A percentile compares a stretch with the other conserved stretches of the same genome.
phyloP scores from a whole-genome alignment of 1,140 invertebrate genomes.

The Pseudoatta argentina region DNA sequence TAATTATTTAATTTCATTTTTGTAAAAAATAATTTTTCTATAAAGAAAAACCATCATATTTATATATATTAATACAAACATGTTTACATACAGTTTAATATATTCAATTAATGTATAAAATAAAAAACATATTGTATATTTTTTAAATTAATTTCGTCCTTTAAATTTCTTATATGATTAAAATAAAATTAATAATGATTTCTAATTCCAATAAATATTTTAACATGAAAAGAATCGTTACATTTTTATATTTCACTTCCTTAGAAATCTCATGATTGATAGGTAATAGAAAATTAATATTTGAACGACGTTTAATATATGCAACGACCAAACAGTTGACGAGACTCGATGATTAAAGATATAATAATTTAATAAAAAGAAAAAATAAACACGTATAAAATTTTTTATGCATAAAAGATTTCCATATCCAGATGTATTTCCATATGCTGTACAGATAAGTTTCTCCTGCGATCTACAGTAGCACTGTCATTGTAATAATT shows the following conservation, averaged over 20 bases:
- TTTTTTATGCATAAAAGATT: background rate
- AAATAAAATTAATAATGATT: background rate
- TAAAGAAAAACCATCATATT: too few relatives aligned
- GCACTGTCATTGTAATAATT: constrained; percentile 27
- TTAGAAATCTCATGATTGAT: background rate
- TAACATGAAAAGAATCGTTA: background rate
- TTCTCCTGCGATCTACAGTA: background rate
- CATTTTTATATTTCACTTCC: background rate
- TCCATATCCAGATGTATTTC: background rate
- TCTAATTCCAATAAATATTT: background rate
- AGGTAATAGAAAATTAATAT: background rate
- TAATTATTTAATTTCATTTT: too few relatives aligned
- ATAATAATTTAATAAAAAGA: background rate
- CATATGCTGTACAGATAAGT: background rate
- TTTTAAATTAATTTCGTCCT: background rate
- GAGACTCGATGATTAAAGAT: background rate
- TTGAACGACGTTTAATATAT: background rate
- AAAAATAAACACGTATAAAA: background rate
- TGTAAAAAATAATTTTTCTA: too few relatives aligned
- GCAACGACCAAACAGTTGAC: background rate
- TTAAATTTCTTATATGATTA: background rate
- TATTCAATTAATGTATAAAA: background rate
- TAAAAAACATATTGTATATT: background rate
- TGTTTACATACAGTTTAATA: background rate
- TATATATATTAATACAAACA: too few relatives aligned